These are phyloP conservation scores for Camponotus vicinus DNA, from an alignment of 1,140 invertebrate species.

Conservation along the genomic window DNA sequence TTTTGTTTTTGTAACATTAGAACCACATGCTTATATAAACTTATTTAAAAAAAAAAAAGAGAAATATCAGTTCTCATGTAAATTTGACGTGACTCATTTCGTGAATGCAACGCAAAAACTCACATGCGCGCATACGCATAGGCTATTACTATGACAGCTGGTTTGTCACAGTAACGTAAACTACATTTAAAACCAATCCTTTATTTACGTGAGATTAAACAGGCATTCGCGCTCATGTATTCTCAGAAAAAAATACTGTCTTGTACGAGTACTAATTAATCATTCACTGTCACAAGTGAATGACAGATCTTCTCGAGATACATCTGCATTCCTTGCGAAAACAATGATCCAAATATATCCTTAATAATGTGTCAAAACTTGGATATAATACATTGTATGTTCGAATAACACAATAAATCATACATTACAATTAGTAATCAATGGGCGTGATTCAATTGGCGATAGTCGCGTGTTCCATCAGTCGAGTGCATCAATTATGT, in stretches of 20 bases:
- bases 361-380: not conserved
- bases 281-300: not conserved
- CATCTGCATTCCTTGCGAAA: not conserved
- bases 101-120: constrained; percentile 2
- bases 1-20: not conserved
- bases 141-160: constrained; percentile 4
- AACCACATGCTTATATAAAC: not conserved
- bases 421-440: not conserved
- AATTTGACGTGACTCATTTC: constrained; percentile 34
- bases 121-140: not conserved
- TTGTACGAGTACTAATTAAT: constrained; percentile 17
- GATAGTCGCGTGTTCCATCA: not conserved
- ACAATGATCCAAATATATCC: not conserved
- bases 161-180: constrained; percentile 5
- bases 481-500: constrained; percentile 44
- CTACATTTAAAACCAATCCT: constrained; percentile 2
- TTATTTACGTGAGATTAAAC: constrained; percentile 13
- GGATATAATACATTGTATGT: no score
- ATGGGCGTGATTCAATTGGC: not conserved
- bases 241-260: constrained; percentile 4
- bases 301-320: not conserved
- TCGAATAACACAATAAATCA: not conserved
- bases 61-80: constrained; percentile 16
- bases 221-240: not conserved
- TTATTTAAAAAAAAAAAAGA: not conserved